phyloP scores from a whole-genome alignment of 2,113 vertebrate species.

The Porphyrio hochstetteri region DNA sequence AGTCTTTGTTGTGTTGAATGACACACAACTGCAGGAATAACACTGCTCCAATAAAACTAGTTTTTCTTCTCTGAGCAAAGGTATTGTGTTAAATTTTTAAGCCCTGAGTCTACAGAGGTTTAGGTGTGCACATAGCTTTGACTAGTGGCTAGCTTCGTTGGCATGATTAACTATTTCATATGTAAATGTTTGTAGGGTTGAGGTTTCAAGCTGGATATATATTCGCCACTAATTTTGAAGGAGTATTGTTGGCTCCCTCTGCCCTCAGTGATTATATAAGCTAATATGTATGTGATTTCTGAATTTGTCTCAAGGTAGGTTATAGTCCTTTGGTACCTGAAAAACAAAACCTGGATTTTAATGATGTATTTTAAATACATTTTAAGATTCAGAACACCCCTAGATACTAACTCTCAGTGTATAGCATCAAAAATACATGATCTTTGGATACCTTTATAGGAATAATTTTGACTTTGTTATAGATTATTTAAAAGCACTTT shows the following conservation, averaged over 20 bases:
- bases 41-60: neutral
- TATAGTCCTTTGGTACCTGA: neutral
- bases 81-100: slow-evolving; percentile 14
- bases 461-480: neutral
- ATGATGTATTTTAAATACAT: neutral
- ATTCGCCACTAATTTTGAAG: neutral
- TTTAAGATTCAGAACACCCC: neutral
- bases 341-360: slow-evolving; percentile 6
- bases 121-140: neutral
- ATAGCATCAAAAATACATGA: neutral
- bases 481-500: neutral
- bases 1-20: neutral
- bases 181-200: slow-evolving; percentile 12
- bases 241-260: neutral
- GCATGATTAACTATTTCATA: neutral
- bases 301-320: neutral
- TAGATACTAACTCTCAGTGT: neutral
- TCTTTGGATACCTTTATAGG: neutral
- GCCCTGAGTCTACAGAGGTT: slow-evolving; percentile 11
- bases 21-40: neutral
- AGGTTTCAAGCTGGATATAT: neutral
- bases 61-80: slow-evolving; percentile 8
- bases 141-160: neutral
- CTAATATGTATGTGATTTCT: neutral
- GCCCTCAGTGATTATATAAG: neutral